phyloP scores from a whole-genome alignment of 2,888 invertebrate species.

The Volucella inflata region DNA sequence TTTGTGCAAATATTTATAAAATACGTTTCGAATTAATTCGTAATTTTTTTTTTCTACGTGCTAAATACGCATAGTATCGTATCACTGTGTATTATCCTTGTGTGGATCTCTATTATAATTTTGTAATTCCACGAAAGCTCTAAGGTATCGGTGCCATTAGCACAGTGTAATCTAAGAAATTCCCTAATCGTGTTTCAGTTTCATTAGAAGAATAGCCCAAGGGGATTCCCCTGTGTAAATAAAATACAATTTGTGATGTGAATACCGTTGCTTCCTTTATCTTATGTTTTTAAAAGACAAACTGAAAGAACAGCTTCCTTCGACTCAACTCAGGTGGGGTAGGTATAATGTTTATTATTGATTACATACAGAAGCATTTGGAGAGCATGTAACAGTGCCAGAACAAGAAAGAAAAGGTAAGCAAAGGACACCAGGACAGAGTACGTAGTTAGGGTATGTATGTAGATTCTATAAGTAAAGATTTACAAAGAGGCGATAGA shows the following conservation, averaged over 20 bases:
- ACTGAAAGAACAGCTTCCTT: neutral
- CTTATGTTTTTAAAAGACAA: slow-evolving; percentile 7
- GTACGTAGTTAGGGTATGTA: no score
- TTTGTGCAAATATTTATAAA: slow-evolving; percentile 55
- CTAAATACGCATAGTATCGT: slow-evolving; percentile 31
- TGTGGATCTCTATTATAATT: slow-evolving; percentile 48
- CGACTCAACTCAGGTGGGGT: no score
- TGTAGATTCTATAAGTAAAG: no score
- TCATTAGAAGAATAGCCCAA: slow-evolving; percentile 65
- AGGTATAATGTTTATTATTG: no score
- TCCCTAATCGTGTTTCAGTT: slow-evolving; percentile 69
- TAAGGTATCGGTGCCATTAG: slow-evolving; percentile 51
- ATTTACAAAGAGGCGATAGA: no score
- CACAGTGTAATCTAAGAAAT: slow-evolving; percentile 61
- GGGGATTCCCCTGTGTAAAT: slow-evolving; percentile 44
- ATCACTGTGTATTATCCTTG: slow-evolving; percentile 17
- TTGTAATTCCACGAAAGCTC: slow-evolving; percentile 51
- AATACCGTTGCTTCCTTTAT: slow-evolving; percentile 13
- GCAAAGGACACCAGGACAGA: no score
- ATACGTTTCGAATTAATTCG: slow-evolving; percentile 49
- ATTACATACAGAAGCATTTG: no score
- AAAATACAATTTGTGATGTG: slow-evolving; percentile 42
- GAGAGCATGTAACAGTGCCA: no score
- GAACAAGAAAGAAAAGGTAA: no score
- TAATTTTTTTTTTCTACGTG: slow-evolving; percentile 21